These are phyloP conservation scores for Paralvinella palmiformis DNA, from an alignment of 1,140 invertebrate genomes.

Conservation along the genomic window DNA sequence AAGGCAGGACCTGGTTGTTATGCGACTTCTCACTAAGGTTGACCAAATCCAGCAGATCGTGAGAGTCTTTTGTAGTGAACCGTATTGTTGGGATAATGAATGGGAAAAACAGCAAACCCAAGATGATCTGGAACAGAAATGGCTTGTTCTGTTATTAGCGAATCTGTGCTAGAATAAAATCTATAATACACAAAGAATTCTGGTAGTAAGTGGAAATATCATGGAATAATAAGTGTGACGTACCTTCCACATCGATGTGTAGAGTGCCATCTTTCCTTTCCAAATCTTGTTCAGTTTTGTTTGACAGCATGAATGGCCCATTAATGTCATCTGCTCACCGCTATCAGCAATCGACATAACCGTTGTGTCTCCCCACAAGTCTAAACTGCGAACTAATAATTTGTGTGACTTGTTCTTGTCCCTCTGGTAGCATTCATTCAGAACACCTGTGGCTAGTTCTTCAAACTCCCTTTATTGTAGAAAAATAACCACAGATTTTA, in stretches of 20 bases:
- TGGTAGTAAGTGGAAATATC: too few relatives aligned
- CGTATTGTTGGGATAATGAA: slow-evolving; percentile 36
- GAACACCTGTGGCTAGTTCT: slow-evolving; percentile 34
- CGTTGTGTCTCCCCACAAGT: slow-evolving; percentile 33
- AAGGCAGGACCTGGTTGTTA: too few relatives aligned
- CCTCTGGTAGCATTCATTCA: slow-evolving; percentile 39
- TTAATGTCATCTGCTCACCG: slow-evolving; percentile 41
- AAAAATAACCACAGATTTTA: too few relatives aligned
- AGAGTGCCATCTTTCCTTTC: slow-evolving; percentile 42
- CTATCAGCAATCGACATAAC: slow-evolving; percentile 35
- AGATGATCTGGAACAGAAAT: slow-evolving; percentile 33
- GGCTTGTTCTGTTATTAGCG: too few relatives aligned
- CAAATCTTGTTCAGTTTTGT: slow-evolving; percentile 44
- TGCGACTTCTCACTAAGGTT: too few relatives aligned
- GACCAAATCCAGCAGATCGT: background rate
- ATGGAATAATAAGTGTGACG: background rate
- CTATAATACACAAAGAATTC: too few relatives aligned
- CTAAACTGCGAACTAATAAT: slow-evolving; percentile 30
- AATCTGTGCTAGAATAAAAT: too few relatives aligned
- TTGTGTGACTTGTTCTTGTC: slow-evolving; percentile 33
- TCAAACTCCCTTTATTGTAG: slow-evolving; percentile 36
- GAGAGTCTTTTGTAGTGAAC: slow-evolving; percentile 26
- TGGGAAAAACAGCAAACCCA: slow-evolving; percentile 30
- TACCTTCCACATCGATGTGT: slow-evolving; percentile 43
- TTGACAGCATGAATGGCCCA: slow-evolving; percentile 43